Base-by-base conservation (phyloP, 2,797 vertebrate genomes). In the Telmatherina bonti region DNA sequence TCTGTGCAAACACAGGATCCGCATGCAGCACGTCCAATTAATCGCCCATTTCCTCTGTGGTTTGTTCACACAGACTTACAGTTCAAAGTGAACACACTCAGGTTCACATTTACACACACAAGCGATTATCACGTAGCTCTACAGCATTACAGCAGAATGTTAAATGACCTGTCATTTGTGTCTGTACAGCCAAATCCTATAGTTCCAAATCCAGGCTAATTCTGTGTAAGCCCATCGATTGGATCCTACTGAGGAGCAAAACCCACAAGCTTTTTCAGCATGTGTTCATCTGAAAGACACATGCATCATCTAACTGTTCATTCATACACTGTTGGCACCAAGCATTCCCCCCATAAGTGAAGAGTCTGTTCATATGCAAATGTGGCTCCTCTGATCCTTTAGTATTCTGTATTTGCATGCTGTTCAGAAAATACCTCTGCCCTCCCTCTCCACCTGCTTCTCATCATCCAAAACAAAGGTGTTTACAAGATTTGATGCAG, bases 321-420 rank as follows among this genome's bases (percentile, higher is more conserved):
- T 74, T 76, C 76, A 75, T 36, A 79, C 72, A 84, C 66, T 76
- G 62, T 24, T 71, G 64, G 78, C 81, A 87, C 79, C 79, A 70
- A 85, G 73, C 78, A 63, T 83, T n/a, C n/a, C 79, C 51, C 77
- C 78, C 65, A 74, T 79, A 88, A 89, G 83, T 74, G 62, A 88
- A 70, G 66, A 54, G 63, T 85, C 82, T 80, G 76, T 92, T 91
- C 81, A 89, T 86, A 93, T 92, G 91, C 89, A 93, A 93, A 94
- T 93, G 61, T 24, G n/a, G 36, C 59, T 77, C 71, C 41, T 85
- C 76, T 89, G 89, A 85, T 91, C 86, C 79, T 81, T 78, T 76
- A 78, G 88, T 89, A 85, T 85, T 86, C 72, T 51, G 57, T 83
- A 84, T 92, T 89, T 88, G 85, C 85, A 86, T 89, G 82, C 72